Base-by-base conservation (phyloP, 2,888 invertebrate genomes). In the Celastrina argiolus region DNA sequence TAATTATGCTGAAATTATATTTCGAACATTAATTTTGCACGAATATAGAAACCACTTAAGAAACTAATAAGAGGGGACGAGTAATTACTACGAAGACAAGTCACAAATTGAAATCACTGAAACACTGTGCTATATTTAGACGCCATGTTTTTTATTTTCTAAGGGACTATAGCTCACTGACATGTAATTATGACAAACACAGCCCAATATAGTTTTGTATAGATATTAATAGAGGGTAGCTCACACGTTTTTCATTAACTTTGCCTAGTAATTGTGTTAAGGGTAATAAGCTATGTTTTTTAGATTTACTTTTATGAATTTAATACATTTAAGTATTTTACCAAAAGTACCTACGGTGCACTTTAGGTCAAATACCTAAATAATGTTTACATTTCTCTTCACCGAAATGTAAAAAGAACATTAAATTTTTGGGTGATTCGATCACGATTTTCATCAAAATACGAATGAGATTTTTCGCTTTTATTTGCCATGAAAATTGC, bases 91-190 rank as follows among this genome's bases (percentile, higher is more conserved):
- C 16, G 59, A 70, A 72, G 69, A 70, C 69, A 58, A 68, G 22
- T 68, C 65, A 56, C 82, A 81, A 84, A 86, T 85, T 84, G 81
- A 75, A 81, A 78, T 78, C 76, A 76, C 73, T 73, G 68, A 56
- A 66, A 70, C 70, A 65, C 73, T 80, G 77, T 78, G 81, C 80
- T 83, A 78, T 80, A 85, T 86, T 85, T 82, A 84, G 78, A 14
- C 7, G 34, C 16, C 14, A 22, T 39, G 31, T 61, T 36, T 36
- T 61, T 36, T 31, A 34, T 59, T 16, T 61, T 61, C 18, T 34
- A 18, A 22, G 18, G 6, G 34, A 61, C 16, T 16, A 61, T 16
- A 39, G 22, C 34, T 61, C 18, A 14, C 36, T 61, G 61, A 39
- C 61, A 39, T 36, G 16, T 39, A 16, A 39, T 61, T 61, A 61